Evolutionary conservation across 2,113 vertebrate species (phyloP), one percentile per base, ranked within the genome.

Genomic region (Cottus gobio): DNA sequence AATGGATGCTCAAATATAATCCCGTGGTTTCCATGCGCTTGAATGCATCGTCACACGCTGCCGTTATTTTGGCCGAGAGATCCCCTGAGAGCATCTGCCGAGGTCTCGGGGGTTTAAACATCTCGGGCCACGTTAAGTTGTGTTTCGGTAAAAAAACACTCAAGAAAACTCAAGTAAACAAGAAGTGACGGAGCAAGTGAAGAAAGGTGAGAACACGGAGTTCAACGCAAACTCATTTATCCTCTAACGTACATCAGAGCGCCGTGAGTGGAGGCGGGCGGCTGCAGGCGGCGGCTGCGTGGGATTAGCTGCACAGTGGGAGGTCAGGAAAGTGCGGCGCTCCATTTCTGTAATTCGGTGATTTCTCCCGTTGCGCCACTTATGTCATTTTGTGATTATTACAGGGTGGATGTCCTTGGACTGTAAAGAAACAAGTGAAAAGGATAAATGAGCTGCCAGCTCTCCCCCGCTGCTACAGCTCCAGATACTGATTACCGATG

Each of bases 361-460:
- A 56, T 68, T 74, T 57, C 73, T 54, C 15, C 58, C 3, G 46
- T 60, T 63, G 20, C 0, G 22, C 7, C 48, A 9, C n/a, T 50
- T 9, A 50, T 8, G 20, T 50, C 18, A 46, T 12, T 77, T 77
- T 78, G 60, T 36, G 60, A 69, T 78, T 75, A 78, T 84, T 79
- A 75, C 58, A 57, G 70, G 77, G n/a, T 50, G 60, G 28, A 37
- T 0, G 77, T 58, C 87, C 79, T 86, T 81, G 22, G 50, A 52
- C 50, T 52, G 80, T 39, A 30, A n/a, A 10, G 28, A 66, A 66
- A 37, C 1, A 34, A 16, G 64, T 34, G n/a, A 71, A 50, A 57
- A 73, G 80, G 80, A 83, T 71, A 80, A 85, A 75, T 44, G n/a
- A 76, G 63, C 68, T 54, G 11, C n/a, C 15, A 34, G 34, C 36